phyloP scores from a whole-genome alignment of 1,140 invertebrate species.

The Ectropis grisescens region DNA sequence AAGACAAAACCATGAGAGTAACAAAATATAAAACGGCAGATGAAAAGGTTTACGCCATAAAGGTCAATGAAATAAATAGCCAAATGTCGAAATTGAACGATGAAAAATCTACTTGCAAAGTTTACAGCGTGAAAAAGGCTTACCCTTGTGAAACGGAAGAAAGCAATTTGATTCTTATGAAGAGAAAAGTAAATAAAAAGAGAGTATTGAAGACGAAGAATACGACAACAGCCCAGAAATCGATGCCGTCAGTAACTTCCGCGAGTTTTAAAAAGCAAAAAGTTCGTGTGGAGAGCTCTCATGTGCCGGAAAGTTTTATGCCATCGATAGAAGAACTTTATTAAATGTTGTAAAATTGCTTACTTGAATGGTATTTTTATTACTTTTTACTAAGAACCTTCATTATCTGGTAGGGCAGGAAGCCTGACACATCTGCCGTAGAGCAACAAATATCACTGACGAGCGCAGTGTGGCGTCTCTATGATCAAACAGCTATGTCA shows the following conservation, averaged over 20 bases:
- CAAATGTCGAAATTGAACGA: constrained; percentile 10
- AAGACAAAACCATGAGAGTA: no score
- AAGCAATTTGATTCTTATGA: constrained; percentile 25
- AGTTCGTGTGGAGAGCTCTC: constrained; percentile 17
- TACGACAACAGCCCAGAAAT: constrained; percentile 9
- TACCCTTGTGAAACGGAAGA: constrained; percentile 31
- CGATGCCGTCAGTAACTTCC: constrained; percentile 7
- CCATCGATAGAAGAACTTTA: constrained; percentile 42
- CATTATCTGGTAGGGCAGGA: no score
- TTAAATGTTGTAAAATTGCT: no score
- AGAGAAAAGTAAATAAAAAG: constrained; percentile 26
- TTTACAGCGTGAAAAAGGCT: constrained; percentile 34
- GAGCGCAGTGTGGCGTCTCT: no score
- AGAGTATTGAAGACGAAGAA: constrained; percentile 21
- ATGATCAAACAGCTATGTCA: no score
- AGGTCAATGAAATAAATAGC: constrained; percentile 33
- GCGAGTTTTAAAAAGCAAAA: constrained; percentile 26
- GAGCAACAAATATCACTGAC: no score
- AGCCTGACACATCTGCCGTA: no score
- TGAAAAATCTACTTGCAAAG: constrained; percentile 25
- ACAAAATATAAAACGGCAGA: constrained; percentile 37
- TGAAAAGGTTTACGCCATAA: constrained; percentile 34
- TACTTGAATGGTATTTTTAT: no score
- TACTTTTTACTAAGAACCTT: no score
- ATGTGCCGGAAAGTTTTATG: constrained; percentile 35